Base-by-base conservation (phyloP, 35 echinoderm and acorn worm species). In the Stichopus chloronotus region DNA sequence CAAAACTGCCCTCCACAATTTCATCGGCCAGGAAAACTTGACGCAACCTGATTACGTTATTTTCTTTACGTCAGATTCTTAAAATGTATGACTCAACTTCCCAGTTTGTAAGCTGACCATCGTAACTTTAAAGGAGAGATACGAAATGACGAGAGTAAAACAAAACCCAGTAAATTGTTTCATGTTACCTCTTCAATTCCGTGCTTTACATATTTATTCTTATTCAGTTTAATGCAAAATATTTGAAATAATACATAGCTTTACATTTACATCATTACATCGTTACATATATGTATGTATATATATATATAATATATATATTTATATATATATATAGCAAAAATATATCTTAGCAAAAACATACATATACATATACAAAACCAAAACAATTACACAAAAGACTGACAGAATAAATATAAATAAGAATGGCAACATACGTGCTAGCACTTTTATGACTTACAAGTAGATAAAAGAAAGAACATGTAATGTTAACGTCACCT, bases 141-240 rank as follows among this genome's bases (percentile, higher is more conserved):
- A 43, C 78, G 10, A 21, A 80, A 53, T 11, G 4, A 19, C 1
- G 5, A 65, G 61, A 65, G 9, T 65, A 65, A 17, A 65, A 19
- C 13, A 65, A 65, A 19, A 65, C 5, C 11, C 11, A 65, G 8
- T 65, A 11, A 65, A 65, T 19, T 65, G 61, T 65, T 65, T 65
- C 19, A 65, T 65, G 11, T 65, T 65, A 19, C 19, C 61, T 65
- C 19, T 65, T 11, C 61, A 65, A 65, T 11, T 65, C 61, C 61
- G 61, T 65, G 61, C 61, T 65, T 65, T 65, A 65, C 61, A 65
- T 65, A 65, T 65, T 65, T 19, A 65, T 65, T 65, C 61, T 65
- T 0, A 65, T 19, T 43, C 30, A 43, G 19, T 11, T 65, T 65
- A 65, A 65, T 65, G 61, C 61, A 65, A 65, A 19, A 65, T 14